A percentile compares a stretch with the other conserved stretches of the same genome.
Evolutionary conservation across 2,888 invertebrate species (phyloP).

Genomic region (Coelinius sp.): DNA sequence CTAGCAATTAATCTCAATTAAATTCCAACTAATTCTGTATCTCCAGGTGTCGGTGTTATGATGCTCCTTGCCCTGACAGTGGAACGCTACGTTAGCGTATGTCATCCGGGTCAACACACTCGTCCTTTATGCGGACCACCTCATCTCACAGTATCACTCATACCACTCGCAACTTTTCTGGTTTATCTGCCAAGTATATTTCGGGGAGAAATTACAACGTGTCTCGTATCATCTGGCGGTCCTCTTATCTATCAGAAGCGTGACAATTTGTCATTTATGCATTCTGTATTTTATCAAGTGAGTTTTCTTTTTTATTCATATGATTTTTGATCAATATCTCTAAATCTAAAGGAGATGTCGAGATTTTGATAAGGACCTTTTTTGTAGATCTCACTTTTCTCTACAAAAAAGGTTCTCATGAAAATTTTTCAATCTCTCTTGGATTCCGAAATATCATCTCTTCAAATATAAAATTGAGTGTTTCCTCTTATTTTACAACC

Average conservation of each 20-base stretch:
- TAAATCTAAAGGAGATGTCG: no score
- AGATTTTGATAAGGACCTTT: no score
- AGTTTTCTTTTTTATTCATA: conserved; percentile 26
- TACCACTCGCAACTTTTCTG: conserved; percentile 77
- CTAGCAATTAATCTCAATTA: neutral
- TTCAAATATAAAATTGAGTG: no score
- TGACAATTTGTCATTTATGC: conserved; percentile 72
- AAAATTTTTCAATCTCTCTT: no score
- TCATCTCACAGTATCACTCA: conserved; percentile 76
- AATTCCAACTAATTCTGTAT: conserved; percentile 27
- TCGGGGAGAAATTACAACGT: conserved; percentile 75
- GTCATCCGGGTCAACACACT: conserved; percentile 78
- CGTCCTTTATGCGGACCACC: conserved; percentile 79
- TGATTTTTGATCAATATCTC: no score
- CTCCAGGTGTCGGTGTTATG: conserved; percentile 80
- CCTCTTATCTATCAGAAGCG: conserved; percentile 75
- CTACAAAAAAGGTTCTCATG: no score
- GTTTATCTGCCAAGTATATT: conserved; percentile 81
- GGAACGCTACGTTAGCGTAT: conserved; percentile 83
- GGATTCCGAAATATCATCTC: no score
- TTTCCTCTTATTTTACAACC: neutral
- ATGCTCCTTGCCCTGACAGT: conserved; percentile 82
- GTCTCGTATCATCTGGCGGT: conserved; percentile 72
- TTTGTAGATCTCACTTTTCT: no score
- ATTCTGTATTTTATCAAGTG: conserved; percentile 73